Evolutionary conservation across 2,888 invertebrate species (phyloP).

Genomic region (Phorcus lineatus): DNA sequence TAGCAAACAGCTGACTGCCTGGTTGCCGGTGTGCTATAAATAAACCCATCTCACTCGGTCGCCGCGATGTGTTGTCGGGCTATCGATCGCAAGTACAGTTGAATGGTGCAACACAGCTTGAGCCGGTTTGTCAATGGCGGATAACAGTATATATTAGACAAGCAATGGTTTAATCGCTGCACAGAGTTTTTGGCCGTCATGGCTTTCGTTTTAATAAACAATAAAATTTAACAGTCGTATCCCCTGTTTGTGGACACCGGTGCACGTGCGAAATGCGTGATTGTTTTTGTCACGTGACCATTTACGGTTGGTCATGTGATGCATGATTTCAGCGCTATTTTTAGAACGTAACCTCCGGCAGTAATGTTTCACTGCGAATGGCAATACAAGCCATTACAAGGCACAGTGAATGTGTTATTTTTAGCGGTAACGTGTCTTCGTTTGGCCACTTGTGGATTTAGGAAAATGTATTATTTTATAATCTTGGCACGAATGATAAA

Average conservation of each 20-base stretch:
- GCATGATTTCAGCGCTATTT: slow-evolving; percentile 14
- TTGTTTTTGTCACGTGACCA: slow-evolving; percentile 8
- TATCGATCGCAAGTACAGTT: slow-evolving; percentile 11
- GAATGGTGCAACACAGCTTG: background rate
- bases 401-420: no score
- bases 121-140: no score
- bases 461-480: no score
- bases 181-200: no score
- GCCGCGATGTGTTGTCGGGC: background rate
- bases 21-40: background rate
- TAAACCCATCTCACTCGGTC: background rate
- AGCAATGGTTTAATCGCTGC: no score
- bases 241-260: background rate
- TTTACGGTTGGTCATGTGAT: slow-evolving; percentile 11
- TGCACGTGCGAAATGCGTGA: background rate
- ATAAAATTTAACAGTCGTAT: background rate
- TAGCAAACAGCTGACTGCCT: slow-evolving; percentile 17
- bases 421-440: no score
- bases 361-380: no score
- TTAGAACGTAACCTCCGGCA: background rate
- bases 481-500: no score
- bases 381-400: no score
- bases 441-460: no score
- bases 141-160: no score
- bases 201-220: no score